Base-by-base conservation (phyloP, 2,797 vertebrate species). In the Lagocephalus sceleratus region DNA sequence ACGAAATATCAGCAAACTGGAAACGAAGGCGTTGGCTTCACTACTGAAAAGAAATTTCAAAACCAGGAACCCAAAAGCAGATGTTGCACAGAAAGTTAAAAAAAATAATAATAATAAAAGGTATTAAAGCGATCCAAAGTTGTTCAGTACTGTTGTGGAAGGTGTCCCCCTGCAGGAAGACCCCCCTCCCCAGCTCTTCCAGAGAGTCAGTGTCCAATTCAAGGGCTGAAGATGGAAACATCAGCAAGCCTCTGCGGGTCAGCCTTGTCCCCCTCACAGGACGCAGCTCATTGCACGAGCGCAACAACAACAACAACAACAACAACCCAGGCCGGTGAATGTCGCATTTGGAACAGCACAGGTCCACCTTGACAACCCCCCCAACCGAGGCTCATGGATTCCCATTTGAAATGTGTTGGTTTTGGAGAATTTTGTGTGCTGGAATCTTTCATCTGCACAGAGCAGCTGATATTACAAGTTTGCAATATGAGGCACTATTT, bases 1-100 rank as follows among this genome's bases (percentile, higher is more conserved):
- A 89, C 85, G 81, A 70, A 97, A 95, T 95, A 95, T 95, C 93
- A 93, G 94, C 92, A 92, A 94, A 95, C 93, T 93, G 84, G 90
- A 94, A 95, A 95, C 92, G 92, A 90, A 94, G 90, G 92, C 89
- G 88, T 94, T 90, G 88, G 92, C 93, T 94, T 93, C 94, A 93
- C 95, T 96, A 97, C 90, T 87, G 89, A 90, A 89, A 89, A n/a
- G n/a, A 90, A 12, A 84, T 86, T 91, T 91, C 59, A 88, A 44
- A 87, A 84, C 74, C 78, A 85, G 78, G 74, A 91, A 94, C 87
- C 84, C 90, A 81, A 85, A 84, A 68, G 75, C 81, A 81, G 75
- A 86, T 86, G 79, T 77, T 85, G 88, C 81, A 87, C 74, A 72
- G 73, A 87, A 88, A 87, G 68, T 21, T 57, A 86, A 90, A 87